Evolutionary conservation across 2,113 vertebrate species (phyloP).

Genomic region (Pitta sordida): DNA sequence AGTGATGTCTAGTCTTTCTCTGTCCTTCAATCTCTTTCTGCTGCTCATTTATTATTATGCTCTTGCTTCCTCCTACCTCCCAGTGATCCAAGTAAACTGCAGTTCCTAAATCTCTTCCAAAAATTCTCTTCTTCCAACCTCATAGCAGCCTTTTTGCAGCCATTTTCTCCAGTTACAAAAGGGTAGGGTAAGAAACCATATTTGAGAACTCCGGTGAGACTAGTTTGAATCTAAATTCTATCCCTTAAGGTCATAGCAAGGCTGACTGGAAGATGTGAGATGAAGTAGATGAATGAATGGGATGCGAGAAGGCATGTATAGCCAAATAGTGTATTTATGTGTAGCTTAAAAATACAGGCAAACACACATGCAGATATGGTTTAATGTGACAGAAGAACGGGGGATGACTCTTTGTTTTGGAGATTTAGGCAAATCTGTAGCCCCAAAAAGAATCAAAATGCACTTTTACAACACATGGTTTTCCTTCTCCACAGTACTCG

Average conservation of each 20-base stretch:
- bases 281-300: not conserved
- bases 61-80: not conserved
- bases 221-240: not conserved
- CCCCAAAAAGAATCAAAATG: not conserved
- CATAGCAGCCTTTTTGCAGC: not conserved
- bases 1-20: not conserved
- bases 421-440: not conserved
- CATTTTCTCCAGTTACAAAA: not conserved
- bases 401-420: not conserved
- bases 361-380: not conserved
- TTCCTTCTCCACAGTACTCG: not conserved
- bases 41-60: not conserved
- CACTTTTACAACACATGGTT: not conserved
- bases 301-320: not conserved
- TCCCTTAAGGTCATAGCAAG: not conserved
- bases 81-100: not conserved
- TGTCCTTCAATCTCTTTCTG: not conserved
- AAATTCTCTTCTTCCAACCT: not conserved
- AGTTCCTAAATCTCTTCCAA: not conserved
- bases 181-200: not conserved
- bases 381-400: not conserved
- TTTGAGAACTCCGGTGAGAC: not conserved
- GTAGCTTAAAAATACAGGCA: not conserved
- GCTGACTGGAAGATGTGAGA: not conserved
- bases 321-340: rapidly evolving